Base-by-base conservation (phyloP, 2,888 invertebrate genomes). In the Agrotis puta region DNA sequence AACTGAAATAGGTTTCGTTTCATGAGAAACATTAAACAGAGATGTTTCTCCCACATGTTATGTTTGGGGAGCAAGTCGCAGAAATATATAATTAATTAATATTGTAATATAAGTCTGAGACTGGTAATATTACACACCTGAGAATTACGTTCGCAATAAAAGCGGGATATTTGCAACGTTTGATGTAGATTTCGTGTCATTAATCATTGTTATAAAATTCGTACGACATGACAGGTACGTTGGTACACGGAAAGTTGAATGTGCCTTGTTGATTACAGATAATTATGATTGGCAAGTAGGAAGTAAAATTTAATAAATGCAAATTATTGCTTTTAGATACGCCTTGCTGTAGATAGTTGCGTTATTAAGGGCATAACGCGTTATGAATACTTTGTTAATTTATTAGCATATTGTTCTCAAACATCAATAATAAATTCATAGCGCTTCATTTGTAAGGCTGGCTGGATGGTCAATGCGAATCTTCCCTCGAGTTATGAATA, bases 401-500 rank as follows among this genome's bases (percentile, higher is more conserved):
- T 72, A 78, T 74, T 78, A 18, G 24, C 56, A 39, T 70, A 45
- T 43, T 48, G 47, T 64, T 72, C 45, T 18, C 43, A 27, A 69
- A 74, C 62, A 70, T 71, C 64, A 71, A 75, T 73, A 77, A 68
- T 70, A 45, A 75, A 64, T 75, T 77, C 67, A 77, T 70, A 77
- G 71, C 69, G 61, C 64, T 61, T 74, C 59, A 70, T 79, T 82
- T 77, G 67, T 73, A 56, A 81, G 62, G 45, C 20, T 74, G 70
- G 67, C 58, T 54, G 58, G 65, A 56, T 79, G 78, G 76, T 83
- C 82, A 83, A 86, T 82, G 87, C 86, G 80, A 87, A 82, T 88
- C 74, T 81, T 71, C 70, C 73, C 68, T 81, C 74, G 79, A 84
- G 74, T 85, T 83, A 86, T 86, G 87, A 88, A 88, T 88, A 92